Conservation (phyloP, 2,797 vertebrate genomes). For the Loriculus beryllinus region DNA sequence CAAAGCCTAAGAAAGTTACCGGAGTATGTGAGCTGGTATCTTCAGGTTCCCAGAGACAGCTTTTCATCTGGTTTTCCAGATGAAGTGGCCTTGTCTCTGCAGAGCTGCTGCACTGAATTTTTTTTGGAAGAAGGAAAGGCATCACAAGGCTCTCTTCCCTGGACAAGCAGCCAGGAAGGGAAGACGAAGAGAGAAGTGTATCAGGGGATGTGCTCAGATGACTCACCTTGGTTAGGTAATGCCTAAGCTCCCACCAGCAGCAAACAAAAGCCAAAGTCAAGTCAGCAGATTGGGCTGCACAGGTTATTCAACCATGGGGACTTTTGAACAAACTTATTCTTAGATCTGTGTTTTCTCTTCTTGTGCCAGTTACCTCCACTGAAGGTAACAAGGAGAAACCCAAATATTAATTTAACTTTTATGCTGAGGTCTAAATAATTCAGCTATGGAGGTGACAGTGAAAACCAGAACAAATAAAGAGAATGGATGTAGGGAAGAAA, state of each 20-base stretch:
- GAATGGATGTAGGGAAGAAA: not conserved
- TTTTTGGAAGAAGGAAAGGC: not conserved
- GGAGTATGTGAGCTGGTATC: not conserved
- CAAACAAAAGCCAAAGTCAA: not conserved
- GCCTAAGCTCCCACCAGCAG: not conserved
- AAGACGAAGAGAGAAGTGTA: not conserved
- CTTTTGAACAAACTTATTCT: not conserved
- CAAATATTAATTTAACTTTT: not conserved
- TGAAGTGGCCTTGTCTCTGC: not conserved
- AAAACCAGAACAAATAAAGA: slow-evolving; percentile 23
- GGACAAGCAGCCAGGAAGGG: not conserved
- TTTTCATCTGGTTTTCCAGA: not conserved
- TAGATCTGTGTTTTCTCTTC: not conserved
- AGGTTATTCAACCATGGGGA: not conserved
- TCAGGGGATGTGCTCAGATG: not conserved
- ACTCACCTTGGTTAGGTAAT: not conserved
- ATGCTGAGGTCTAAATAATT: not conserved
- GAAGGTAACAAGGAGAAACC: not conserved
- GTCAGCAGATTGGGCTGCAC: not conserved
- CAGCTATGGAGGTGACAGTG: not conserved
- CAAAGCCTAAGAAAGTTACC: not conserved
- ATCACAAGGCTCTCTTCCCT: not conserved
- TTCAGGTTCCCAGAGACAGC: not conserved
- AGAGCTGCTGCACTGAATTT: not conserved
- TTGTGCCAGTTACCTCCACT: not conserved